These are phyloP conservation scores for Oreochromis spilurus DNA, from an alignment of 2,113 vertebrate genomes.

Conservation along the genomic window DNA sequence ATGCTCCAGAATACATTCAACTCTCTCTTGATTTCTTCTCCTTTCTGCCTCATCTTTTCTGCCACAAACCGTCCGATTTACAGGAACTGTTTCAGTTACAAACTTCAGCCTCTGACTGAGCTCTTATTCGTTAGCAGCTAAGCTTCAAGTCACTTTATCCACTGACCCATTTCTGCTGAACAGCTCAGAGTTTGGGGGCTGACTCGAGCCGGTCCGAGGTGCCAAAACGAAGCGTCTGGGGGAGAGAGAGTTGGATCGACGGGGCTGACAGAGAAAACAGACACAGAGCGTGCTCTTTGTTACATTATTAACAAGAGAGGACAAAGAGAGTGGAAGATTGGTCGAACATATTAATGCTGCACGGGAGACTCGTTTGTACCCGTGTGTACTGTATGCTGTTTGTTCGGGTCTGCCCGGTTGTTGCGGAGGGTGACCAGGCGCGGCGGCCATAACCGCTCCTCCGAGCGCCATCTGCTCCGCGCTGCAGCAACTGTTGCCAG, in stretches of 20 bases:
- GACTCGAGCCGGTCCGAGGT: not conserved
- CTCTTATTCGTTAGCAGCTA: not conserved
- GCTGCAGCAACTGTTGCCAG: constrained; percentile 53
- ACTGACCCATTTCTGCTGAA: not conserved
- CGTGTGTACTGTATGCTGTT: not conserved
- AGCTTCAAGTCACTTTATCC: not conserved
- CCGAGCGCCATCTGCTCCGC: constrained; percentile 58
- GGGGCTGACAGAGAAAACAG: not conserved
- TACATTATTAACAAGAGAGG: not conserved
- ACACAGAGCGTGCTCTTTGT: not conserved
- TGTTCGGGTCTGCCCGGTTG: not conserved
- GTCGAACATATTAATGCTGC: not conserved
- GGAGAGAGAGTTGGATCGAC: not conserved
- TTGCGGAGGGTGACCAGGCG: constrained; percentile 20
- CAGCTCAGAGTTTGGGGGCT: not conserved
- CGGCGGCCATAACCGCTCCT: constrained; percentile 37
- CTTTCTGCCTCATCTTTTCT: not conserved
- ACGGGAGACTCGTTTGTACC: not conserved
- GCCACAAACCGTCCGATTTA: not conserved
- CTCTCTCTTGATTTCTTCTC: constrained; percentile 2
- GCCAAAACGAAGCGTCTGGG: not conserved
- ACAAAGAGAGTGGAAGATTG: not conserved
- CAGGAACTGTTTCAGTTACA: not conserved
- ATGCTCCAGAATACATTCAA: constrained; percentile 26
- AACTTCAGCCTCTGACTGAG: not conserved